Conservation (phyloP, 2,113 vertebrate species). For the cat (Felis catus) region F.catus_Fca126_mat1.0 CM031412.1:214111001-214111500, state of each 20-base stretch:
- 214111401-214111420: neutral
- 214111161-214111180: neutral
- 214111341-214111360: neutral
- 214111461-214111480: neutral
- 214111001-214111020: conserved; percentile 16
- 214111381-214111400: neutral
- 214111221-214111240: neutral
- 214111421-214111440: neutral
- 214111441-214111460: neutral
- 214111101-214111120: conserved; percentile 34
- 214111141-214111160: neutral
- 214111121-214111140: neutral
- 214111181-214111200: neutral
- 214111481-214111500: neutral
- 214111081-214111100: conserved; percentile 60
- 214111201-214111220: neutral
- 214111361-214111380: neutral
- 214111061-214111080: conserved; percentile 13
- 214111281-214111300: neutral
- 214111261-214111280: neutral
- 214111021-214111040: conserved; percentile 70
- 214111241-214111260: neutral
- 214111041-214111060: conserved; percentile 18
- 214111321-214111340: neutral
- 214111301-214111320: neutral